A percentile compares a stretch with the other conserved stretches of the same genome.
phyloP scores from a whole-genome alignment of 2,113 vertebrate genomes.

The Agelaius tricolor region DNA sequence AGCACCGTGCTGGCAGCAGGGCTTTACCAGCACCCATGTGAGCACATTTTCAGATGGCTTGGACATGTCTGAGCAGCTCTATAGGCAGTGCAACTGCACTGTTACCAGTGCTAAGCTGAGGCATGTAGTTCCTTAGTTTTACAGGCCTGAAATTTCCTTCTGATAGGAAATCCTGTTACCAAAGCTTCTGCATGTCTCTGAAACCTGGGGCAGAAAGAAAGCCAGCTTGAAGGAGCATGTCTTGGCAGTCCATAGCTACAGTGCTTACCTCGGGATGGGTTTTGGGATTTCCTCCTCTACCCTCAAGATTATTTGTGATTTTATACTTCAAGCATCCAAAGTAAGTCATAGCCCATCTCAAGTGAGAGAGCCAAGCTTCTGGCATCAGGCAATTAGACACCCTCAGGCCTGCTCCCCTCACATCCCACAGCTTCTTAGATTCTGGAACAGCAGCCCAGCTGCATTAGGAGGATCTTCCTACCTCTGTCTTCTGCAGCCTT shows the following conservation, averaged over 20 bases:
- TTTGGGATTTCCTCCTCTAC: neutral
- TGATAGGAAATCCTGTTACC: neutral
- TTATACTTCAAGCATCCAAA: neutral
- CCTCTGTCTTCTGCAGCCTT: neutral
- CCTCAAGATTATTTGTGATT: neutral
- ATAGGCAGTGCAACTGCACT: neutral
- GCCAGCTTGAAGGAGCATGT: rapidly evolving
- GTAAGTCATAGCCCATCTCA: neutral
- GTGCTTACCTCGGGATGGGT: neutral
- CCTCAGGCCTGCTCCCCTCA: neutral
- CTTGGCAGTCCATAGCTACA: neutral
- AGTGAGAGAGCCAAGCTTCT: neutral
- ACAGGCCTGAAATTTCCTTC: neutral
- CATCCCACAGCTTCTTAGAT: neutral
- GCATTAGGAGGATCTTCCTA: neutral
- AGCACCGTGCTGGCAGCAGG: neutral
- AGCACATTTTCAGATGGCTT: neutral
- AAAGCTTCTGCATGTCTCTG: neutral
- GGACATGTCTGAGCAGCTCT: neutral
- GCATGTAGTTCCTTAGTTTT: neutral
- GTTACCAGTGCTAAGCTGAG: neutral
- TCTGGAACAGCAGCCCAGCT: neutral
- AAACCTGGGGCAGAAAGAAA: neutral
- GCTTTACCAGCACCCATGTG: neutral
- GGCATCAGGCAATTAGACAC: neutral